Percentiles rank a stretch among this genome's conserved stretches.
Evolutionary conservation across 2,797 vertebrate species (phyloP).

Genomic region (Peromyscus melanophrys): DNA sequence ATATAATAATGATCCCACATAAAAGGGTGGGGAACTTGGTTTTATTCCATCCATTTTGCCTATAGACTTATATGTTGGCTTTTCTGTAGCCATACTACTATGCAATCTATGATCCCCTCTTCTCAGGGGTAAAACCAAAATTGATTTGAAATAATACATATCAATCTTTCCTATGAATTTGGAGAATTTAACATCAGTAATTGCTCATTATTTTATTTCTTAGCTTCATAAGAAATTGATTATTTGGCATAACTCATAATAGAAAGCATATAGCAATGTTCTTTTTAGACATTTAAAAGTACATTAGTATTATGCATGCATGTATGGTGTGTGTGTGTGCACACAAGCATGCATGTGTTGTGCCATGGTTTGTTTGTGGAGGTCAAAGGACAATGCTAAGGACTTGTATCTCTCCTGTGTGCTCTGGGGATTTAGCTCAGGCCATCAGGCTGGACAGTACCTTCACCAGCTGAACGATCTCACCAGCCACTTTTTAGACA

Average conservation of each 20-base stretch:
- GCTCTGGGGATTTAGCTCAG: background rate
- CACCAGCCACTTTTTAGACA: background rate
- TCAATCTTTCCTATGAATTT: conserved; percentile 34
- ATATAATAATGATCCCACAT: conserved; percentile 87
- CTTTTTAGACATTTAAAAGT: conserved; percentile 10
- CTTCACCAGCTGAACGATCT: background rate
- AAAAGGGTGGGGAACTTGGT: conserved; percentile 75
- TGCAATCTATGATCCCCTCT: conserved; percentile 62
- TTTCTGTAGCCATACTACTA: conserved; percentile 62
- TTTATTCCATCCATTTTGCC: conserved; percentile 75
- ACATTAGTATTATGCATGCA: background rate
- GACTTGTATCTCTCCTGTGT: background rate
- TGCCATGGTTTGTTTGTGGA: background rate
- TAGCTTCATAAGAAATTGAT: conserved; percentile 27
- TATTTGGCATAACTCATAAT: conserved; percentile 2
- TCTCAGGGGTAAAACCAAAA: conserved; percentile 43
- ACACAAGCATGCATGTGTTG: too few relatives aligned
- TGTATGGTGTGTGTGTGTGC: background rate
- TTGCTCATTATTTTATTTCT: conserved; percentile 46
- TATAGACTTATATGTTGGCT: conserved; percentile 49
- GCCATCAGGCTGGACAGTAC: too few relatives aligned
- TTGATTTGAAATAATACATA: conserved; percentile 31
- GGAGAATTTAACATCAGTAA: conserved; percentile 41
- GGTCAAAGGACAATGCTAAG: background rate
- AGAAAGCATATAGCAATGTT: conserved; percentile 9